Evolutionary conservation across 2,888 invertebrate genomes (phyloP).

Genomic region (Cabera pusaria): DNA sequence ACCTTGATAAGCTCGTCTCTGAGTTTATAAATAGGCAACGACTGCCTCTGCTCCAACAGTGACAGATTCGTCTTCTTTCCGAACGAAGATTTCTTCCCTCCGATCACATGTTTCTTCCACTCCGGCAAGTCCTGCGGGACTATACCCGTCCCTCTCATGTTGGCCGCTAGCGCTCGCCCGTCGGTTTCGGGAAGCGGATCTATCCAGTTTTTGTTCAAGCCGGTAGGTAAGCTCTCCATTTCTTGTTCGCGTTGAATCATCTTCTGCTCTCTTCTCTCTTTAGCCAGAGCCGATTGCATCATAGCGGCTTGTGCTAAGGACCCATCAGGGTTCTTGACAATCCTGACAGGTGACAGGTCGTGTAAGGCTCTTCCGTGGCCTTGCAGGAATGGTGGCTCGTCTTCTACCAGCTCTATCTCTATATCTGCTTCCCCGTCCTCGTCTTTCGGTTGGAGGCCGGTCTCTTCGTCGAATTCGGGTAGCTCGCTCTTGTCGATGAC

Average conservation of each 20-base stretch:
- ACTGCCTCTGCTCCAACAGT: conserved; percentile 97
- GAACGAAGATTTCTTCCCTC: conserved; percentile 98
- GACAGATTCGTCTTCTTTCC: conserved; percentile 98
- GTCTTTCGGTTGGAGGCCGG: conserved; percentile 94
- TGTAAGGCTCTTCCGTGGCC: conserved; percentile 96
- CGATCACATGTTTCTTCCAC: conserved; percentile 99
- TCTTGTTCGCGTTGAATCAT: conserved; percentile 97
- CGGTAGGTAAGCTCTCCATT: conserved; percentile 92
- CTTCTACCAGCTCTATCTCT: conserved; percentile 99
- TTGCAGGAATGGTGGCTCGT: conserved; percentile 98
- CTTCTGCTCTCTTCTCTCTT: conserved; percentile 97
- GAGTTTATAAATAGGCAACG: conserved; percentile 97
- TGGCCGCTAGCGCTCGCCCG: conserved; percentile 87
- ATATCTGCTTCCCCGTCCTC: conserved; percentile 98
- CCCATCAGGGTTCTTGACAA: conserved; percentile 99
- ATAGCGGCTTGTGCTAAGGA: conserved; percentile 99
- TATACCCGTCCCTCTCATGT: conserved; percentile 92
- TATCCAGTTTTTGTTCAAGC: conserved; percentile 94
- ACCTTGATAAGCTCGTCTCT: conserved; percentile 97
- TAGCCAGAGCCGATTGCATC: conserved; percentile 99
- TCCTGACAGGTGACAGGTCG: conserved; percentile 96
- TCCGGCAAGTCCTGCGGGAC: conserved; percentile 97
- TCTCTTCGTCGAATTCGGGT: conserved; percentile 99
- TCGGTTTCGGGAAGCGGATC: conserved; percentile 96
- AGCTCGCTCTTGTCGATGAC: conserved; percentile 96